Evolutionary conservation across 2,888 invertebrate species (phyloP).

Genomic region (Phorcus lineatus): DNA sequence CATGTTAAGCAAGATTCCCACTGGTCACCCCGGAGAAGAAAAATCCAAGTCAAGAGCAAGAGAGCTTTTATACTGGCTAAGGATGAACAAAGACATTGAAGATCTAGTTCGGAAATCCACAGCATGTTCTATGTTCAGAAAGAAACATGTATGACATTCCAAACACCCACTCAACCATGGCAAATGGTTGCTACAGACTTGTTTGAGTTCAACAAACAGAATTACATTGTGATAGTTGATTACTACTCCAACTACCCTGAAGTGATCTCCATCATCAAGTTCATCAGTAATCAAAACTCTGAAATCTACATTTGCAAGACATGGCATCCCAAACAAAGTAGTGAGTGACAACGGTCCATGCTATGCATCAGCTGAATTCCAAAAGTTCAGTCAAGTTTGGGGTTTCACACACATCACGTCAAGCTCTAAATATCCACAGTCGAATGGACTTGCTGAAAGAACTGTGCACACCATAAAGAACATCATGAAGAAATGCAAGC

Average conservation of each 20-base stretch:
- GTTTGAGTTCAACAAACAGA: slow-evolving; percentile 11
- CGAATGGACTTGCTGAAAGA: slow-evolving; percentile 36
- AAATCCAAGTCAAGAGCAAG: slow-evolving; percentile 30
- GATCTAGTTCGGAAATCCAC: no score
- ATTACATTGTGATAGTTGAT: slow-evolving; percentile 24
- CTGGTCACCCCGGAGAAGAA: slow-evolving; percentile 29
- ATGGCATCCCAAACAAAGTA: slow-evolving; percentile 24
- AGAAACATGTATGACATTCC: neutral
- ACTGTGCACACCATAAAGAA: slow-evolving; percentile 35
- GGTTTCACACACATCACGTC: slow-evolving; percentile 26
- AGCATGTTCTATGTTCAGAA: neutral
- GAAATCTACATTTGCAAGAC: slow-evolving; percentile 22
- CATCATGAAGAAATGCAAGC: slow-evolving; percentile 31
- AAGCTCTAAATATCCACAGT: slow-evolving; percentile 31
- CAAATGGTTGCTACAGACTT: neutral
- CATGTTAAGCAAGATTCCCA: slow-evolving; percentile 29
- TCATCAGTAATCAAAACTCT: neutral
- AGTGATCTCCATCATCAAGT: neutral
- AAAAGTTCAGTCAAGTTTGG: slow-evolving; percentile 29
- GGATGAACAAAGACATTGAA: slow-evolving; percentile 23
- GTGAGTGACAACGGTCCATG: slow-evolving; percentile 31
- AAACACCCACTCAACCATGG: neutral
- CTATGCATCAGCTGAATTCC: slow-evolving; percentile 19
- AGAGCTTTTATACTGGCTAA: slow-evolving; percentile 28
- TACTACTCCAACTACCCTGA: slow-evolving; percentile 22